Evolutionary conservation across 2,888 invertebrate species (phyloP), one percentile per base, ranked within the genome.

Genomic region (Hyles lineata): DNA sequence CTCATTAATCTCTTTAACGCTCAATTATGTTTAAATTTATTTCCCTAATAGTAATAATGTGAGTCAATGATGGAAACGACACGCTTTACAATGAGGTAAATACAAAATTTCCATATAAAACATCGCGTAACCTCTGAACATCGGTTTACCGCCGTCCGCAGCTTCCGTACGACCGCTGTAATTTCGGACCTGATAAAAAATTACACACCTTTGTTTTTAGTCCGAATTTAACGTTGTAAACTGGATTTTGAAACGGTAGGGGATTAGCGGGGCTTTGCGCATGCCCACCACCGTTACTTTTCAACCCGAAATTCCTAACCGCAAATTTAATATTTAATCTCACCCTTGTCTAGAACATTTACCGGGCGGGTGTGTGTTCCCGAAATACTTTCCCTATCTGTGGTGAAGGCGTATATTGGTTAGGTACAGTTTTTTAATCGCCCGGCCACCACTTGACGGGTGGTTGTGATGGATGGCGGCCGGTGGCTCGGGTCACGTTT

Each of bases 271-370:
- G 85, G 85, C 82, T 84, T 83, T 82, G 87, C 89, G 89, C 88
- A 90, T 89, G 88, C 89, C 85, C 85, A 82, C 85, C 82, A 77
- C 86, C 83, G 87, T 89, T 90, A 89, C 90, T 92, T 93, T 94
- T 90, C 92, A 90, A 88, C 90, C 90, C 90, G 80, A 93, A 93
- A 94, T 93, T 93, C 91, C 92, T 91, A 90, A 92, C 90, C 92
- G 89, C 91, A 89, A 92, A 90, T 93, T 94, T 93, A 94, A 94
- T 94, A 94, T 94, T 94, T 93, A 94, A 94, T 92, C 89, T 87
- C 89, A 92, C 93, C 93, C 94, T 92, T 92, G 93, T 93, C 93
- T 94, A 93, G 91, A 93, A 87, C 91, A 92, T 93, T 94, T 92
- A 93, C 91, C 89, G 87, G 84, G 86, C 72, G 78, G 76, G 83